Percentiles rank a stretch among this genome's conserved stretches.
Evolutionary conservation across 1,140 invertebrate species (phyloP).

Genomic region (Drosophila subobscura): DNA sequence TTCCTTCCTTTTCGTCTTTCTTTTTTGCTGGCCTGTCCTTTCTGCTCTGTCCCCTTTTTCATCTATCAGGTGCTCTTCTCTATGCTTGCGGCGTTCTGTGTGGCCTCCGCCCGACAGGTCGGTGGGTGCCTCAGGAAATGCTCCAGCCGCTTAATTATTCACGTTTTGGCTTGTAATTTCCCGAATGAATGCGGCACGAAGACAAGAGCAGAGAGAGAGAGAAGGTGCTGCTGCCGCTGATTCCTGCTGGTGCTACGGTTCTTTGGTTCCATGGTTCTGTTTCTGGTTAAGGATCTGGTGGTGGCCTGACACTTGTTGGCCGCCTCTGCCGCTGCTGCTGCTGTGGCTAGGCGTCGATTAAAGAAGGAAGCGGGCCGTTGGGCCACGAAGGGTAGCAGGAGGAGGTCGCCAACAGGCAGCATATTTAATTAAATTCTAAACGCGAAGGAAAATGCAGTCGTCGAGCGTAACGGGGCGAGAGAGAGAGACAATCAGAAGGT

Average conservation of each 20-base stretch:
- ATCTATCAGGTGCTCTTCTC: background rate
- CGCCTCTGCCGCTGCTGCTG: slow-evolving; percentile 2
- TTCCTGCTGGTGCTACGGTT: too few relatives aligned
- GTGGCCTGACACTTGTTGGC: slow-evolving; percentile 52
- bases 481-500: background rate
- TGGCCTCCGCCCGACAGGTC: slow-evolving; percentile 13
- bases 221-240: too few relatives aligned
- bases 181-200: slow-evolving; percentile 41
- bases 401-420: slow-evolving; percentile 31
- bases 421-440: slow-evolving; percentile 69
- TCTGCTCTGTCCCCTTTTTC: slow-evolving; percentile 8
- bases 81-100: slow-evolving; percentile 1
- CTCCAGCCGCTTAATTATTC: slow-evolving; percentile 63
- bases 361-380: slow-evolving; percentile 26
- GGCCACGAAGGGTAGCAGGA: too few relatives aligned
- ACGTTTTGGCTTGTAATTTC: slow-evolving; percentile 63
- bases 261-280: background rate
- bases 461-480: background rate
- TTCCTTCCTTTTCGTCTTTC: slow-evolving; percentile 5
- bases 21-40: background rate
- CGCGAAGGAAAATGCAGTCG: slow-evolving; percentile 48
- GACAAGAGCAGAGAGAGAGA: background rate
- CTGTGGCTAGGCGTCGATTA: slow-evolving; percentile 54
- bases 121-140: slow-evolving; percentile 47
- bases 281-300: background rate